Evolutionary conservation across 2,113 vertebrate genomes (phyloP).

Genomic region (Vombatus ursinus): DNA sequence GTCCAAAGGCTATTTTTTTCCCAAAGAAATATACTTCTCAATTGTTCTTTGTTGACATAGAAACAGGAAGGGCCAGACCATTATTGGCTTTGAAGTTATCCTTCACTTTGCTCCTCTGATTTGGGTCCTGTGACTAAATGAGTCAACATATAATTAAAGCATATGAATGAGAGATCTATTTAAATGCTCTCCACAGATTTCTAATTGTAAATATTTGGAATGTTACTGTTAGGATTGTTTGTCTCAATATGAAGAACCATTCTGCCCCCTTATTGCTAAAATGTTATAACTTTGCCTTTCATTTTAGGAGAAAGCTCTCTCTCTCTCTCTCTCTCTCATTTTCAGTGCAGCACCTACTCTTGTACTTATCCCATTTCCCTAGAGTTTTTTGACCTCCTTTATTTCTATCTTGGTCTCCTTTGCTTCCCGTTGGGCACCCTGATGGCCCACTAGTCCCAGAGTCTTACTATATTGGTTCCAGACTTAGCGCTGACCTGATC

Average conservation of each 20-base stretch:
- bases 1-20: constrained; percentile 46
- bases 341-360: neutral
- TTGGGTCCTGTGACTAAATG: constrained; percentile 79
- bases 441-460: neutral
- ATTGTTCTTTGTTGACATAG: constrained; percentile 76
- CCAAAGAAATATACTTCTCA: constrained; percentile 77
- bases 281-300: neutral
- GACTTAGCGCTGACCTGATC: neutral
- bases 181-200: constrained; percentile 75
- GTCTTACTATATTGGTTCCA: neutral
- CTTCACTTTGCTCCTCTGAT: constrained; percentile 71
- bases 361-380: neutral
- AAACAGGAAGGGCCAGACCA: constrained; percentile 83
- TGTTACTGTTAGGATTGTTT: constrained; percentile 58
- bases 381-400: neutral
- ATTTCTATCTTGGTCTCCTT: neutral
- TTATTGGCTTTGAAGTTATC: constrained; percentile 75
- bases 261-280: neutral
- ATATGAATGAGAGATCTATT: constrained; percentile 82
- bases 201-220: constrained; percentile 69
- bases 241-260: neutral
- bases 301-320: neutral
- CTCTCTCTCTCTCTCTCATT: too few relatives aligned
- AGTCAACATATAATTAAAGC: constrained; percentile 83
- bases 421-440: neutral